Evolutionary conservation across 2,888 invertebrate species (phyloP).

Genomic region (Melolontha melolontha): DNA sequence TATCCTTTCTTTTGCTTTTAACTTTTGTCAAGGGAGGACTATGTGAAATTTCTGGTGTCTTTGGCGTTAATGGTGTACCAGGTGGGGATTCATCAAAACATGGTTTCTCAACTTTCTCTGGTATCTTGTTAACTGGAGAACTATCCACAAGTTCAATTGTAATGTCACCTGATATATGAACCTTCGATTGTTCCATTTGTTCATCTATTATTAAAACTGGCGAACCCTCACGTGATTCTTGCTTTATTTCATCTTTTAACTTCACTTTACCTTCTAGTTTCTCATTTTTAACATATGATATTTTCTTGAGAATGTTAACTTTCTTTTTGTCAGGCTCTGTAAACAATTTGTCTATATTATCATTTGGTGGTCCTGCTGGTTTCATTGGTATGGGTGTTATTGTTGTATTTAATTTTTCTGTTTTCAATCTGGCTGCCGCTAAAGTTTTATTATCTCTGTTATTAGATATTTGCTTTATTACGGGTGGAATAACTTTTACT

Average conservation of each 20-base stretch:
- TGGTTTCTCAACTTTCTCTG: constrained; percentile 63
- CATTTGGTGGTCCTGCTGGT: constrained; percentile 49
- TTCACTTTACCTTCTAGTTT: constrained; percentile 65
- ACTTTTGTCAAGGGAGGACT: constrained; percentile 72
- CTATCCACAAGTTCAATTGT: constrained; percentile 69
- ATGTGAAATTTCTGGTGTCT: constrained; percentile 71
- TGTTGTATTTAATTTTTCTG: constrained; percentile 64
- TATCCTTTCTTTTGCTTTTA: constrained; percentile 67
- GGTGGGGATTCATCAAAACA: constrained; percentile 69
- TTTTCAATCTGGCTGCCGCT: constrained; percentile 63
- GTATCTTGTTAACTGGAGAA: constrained; percentile 55
- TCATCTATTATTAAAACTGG: constrained; percentile 66
- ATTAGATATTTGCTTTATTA: constrained; percentile 30
- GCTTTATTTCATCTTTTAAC: constrained; percentile 60
- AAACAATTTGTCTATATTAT: constrained; percentile 70
- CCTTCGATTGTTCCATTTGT: constrained; percentile 56
- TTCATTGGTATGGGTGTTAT: constrained; percentile 62
- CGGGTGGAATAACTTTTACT: constrained; percentile 46
- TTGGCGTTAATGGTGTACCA: constrained; percentile 69
- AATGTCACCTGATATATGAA: constrained; percentile 65
- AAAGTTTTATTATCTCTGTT: constrained; percentile 59
- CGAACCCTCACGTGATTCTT: constrained; percentile 62
- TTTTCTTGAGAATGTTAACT: constrained; percentile 88
- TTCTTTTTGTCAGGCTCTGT: constrained; percentile 88
- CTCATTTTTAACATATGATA: constrained; percentile 80